A percentile compares a stretch with the other conserved stretches of the same genome.
These are phyloP conservation scores for Morelia viridis DNA, from an alignment of 2,797 vertebrate species.

Conservation along the genomic window DNA sequence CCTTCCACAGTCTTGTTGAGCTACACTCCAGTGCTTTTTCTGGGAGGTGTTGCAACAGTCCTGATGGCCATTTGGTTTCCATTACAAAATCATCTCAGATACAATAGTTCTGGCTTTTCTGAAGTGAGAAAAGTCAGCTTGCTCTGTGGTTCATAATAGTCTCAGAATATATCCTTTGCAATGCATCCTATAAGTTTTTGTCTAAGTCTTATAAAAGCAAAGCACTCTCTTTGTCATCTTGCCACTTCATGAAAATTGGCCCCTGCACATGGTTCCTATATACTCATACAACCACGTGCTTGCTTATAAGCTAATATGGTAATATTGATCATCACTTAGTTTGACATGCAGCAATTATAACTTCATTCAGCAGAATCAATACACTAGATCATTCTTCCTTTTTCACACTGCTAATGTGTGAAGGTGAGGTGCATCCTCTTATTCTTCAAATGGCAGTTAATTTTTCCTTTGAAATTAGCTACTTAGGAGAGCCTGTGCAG, in stretches of 20 bases:
- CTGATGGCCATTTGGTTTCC: background rate
- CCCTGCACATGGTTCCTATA: background rate
- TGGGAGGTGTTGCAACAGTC: background rate
- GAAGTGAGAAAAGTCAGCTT: background rate
- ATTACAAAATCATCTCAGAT: background rate
- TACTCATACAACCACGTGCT: background rate
- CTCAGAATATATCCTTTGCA: background rate
- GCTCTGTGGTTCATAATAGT: background rate
- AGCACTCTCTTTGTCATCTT: background rate
- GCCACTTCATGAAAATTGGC: background rate
- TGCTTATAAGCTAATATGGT: background rate
- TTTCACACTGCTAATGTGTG: background rate
- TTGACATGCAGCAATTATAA: background rate
- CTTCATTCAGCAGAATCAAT: background rate
- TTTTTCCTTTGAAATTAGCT: background rate
- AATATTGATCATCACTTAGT: background rate
- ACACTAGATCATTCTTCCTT: background rate
- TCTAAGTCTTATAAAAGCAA: background rate
- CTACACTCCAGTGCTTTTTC: background rate
- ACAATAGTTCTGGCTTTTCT: background rate
- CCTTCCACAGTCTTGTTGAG: background rate
- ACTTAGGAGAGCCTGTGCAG: background rate
- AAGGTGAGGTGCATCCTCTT: background rate
- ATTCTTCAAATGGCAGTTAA: background rate
- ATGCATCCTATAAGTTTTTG: background rate